A percentile compares a stretch with the other conserved stretches of the same genome.
Evolutionary conservation across 2,888 invertebrate species (phyloP).

Genomic region (Byasa hedistus): DNA sequence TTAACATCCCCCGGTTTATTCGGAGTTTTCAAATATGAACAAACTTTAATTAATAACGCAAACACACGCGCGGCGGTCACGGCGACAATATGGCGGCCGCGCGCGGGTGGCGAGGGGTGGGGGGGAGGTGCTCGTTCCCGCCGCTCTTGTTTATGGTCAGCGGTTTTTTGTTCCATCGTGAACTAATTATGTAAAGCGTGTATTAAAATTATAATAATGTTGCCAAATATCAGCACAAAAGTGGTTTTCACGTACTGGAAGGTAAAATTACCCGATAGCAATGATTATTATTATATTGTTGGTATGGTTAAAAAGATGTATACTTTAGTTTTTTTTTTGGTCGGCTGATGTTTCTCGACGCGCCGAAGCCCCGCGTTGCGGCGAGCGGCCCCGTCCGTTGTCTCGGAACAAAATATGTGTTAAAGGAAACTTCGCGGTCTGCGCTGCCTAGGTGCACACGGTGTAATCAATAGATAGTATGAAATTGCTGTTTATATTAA

Average conservation of each 20-base stretch:
- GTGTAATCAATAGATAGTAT: neutral
- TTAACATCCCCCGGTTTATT: too few species aligned
- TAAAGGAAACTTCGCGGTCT: conserved; percentile 11
- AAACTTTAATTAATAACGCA: neutral
- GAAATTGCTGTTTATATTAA: too few species aligned
- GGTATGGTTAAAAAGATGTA: too few species aligned
- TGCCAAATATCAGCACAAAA: too few species aligned
- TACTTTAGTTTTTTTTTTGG: too few species aligned
- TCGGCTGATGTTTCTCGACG: too few species aligned
- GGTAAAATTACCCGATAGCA: too few species aligned
- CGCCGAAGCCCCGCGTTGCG: neutral
- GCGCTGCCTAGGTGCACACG: neutral
- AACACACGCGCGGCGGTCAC: neutral
- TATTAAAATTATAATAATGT: neutral
- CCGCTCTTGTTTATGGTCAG: neutral
- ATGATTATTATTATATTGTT: too few species aligned
- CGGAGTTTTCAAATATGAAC: neutral
- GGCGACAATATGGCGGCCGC: neutral
- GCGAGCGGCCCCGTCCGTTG: neutral
- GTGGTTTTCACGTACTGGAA: too few species aligned
- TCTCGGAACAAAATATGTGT: conserved; percentile 9
- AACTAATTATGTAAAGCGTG: neutral
- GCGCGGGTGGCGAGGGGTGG: too few species aligned
- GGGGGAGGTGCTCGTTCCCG: too few species aligned
- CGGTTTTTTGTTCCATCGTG: neutral